Percentiles rank a stretch among this genome's conserved stretches.
These are phyloP conservation scores for Glomeris maerens DNA, from an alignment of 1,140 invertebrate species.

Conservation along the genomic window DNA sequence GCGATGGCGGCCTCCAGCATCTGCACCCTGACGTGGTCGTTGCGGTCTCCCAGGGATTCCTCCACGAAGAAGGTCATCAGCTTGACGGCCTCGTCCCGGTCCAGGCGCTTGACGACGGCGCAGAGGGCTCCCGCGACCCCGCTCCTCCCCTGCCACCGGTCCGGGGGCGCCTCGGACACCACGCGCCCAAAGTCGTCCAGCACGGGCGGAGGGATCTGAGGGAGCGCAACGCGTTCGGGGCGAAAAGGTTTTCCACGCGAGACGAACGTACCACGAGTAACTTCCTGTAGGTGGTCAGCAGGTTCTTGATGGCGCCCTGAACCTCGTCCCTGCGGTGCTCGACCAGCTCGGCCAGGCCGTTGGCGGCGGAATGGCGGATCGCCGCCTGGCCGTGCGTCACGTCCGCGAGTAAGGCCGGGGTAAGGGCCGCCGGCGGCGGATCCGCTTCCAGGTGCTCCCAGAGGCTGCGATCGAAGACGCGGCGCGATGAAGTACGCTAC, in stretches of 20 bases:
- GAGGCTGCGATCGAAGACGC: constrained; percentile 42
- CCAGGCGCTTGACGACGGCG: constrained; percentile 54
- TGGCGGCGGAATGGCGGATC: constrained; percentile 60
- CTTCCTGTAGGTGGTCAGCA: constrained; percentile 61
- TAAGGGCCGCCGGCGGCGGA: constrained; percentile 35
- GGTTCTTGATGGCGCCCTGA: constrained; percentile 41
- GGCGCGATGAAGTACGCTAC: constrained; percentile 14
- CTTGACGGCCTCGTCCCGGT: constrained; percentile 46
- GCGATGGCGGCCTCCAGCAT: constrained; percentile 89
- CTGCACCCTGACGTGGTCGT: constrained; percentile 61
- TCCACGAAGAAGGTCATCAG: constrained; percentile 69
- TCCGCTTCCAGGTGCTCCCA: constrained; percentile 47
- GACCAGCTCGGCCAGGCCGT: constrained; percentile 54
- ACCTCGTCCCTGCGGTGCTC: constrained; percentile 38
- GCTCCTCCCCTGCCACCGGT: constrained; percentile 72
- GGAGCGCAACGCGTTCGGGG: neutral
- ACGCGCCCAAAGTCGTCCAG: constrained; percentile 84
- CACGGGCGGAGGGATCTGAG: constrained; percentile 63
- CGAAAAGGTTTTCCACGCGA: neutral
- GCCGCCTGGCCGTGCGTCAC: constrained; percentile 60
- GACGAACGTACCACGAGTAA: constrained; percentile 44
- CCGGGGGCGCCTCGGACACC: constrained; percentile 56
- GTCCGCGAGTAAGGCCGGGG: constrained; percentile 50
- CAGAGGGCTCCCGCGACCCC: constrained; percentile 70
- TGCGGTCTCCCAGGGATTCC: constrained; percentile 69